phyloP scores from a whole-genome alignment of 1,140 invertebrate genomes.

The Drosophila willistoni region DNA sequence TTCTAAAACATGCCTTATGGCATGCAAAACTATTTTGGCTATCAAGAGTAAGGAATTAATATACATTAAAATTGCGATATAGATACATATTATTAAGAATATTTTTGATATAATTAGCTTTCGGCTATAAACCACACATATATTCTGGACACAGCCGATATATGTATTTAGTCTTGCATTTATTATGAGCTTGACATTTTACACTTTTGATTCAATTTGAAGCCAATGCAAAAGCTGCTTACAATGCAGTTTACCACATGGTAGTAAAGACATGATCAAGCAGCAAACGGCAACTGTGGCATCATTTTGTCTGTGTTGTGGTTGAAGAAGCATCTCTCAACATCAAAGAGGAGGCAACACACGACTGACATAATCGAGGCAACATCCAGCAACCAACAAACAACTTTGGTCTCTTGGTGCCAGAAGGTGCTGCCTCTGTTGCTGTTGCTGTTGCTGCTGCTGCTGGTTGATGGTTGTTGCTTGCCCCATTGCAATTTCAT shows the following conservation, averaged over 20 bases:
- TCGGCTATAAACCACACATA: too few species aligned
- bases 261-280: constrained; percentile 14
- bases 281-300: constrained; percentile 15
- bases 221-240: not conserved
- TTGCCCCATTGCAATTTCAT: constrained; percentile 67
- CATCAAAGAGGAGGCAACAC: constrained; percentile 77
- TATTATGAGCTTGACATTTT: too few species aligned
- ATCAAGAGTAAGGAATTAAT: too few species aligned
- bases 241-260: constrained; percentile 3
- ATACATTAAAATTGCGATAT: too few species aligned
- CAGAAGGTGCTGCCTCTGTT: constrained; percentile 37
- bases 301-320: constrained; percentile 16
- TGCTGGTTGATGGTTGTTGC: constrained; percentile 10
- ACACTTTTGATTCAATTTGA: too few species aligned
- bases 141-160: too few species aligned
- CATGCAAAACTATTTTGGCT: too few species aligned
- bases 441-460: constrained; percentile 22
- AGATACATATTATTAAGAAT: too few species aligned
- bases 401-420: constrained; percentile 20
- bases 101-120: too few species aligned
- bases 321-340: constrained; percentile 35
- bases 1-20: too few species aligned
- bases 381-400: constrained; percentile 63
- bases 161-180: too few species aligned
- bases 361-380: constrained; percentile 78